These are phyloP conservation scores for Stigmatopora argus DNA, from an alignment of 2,113 vertebrate genomes.

Conservation along the genomic window DNA sequence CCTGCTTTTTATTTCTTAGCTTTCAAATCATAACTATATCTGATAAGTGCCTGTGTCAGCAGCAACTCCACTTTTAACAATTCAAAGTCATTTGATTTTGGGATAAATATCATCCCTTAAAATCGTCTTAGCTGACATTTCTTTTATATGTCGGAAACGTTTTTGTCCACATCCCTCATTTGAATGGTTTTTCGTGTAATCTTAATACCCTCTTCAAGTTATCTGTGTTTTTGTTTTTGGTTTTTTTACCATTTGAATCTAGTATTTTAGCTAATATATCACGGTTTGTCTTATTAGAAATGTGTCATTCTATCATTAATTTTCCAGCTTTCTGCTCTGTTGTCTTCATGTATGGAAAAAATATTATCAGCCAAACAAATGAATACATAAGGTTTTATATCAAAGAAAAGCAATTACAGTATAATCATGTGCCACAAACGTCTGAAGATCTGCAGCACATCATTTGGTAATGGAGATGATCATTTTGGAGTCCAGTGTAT, in stretches of 20 bases:
- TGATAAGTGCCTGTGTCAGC: conserved; percentile 62
- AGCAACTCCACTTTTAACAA: conserved; percentile 32
- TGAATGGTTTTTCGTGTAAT: conserved; percentile 18
- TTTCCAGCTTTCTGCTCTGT: conserved; percentile 29
- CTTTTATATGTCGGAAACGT: conserved; percentile 20
- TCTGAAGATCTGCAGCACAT: conserved; percentile 11
- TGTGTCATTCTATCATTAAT: conserved; percentile 12
- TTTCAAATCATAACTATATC: conserved; percentile 44
- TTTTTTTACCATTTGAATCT: conserved; percentile 34
- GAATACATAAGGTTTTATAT: conserved; percentile 23
- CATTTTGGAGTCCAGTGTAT: neutral
- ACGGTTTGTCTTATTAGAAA: conserved; percentile 24
- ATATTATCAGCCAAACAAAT: conserved; percentile 18
- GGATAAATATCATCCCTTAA: conserved; percentile 26
- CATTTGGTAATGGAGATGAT: conserved; percentile 1
- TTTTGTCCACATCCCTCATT: neutral
- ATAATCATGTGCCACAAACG: conserved; percentile 7
- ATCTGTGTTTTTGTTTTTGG: conserved; percentile 37
- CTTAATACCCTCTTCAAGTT: conserved; percentile 45
- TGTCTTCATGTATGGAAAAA: conserved; percentile 16
- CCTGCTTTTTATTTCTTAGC: conserved; percentile 36
- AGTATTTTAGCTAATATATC: conserved; percentile 33
- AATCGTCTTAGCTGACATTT: conserved; percentile 7
- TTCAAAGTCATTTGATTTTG: conserved; percentile 25
- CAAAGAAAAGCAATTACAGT: conserved; percentile 2